Evolutionary conservation across 1,140 invertebrate genomes (phyloP), one percentile per base, ranked within the genome.

Genomic region (Subanguina moxae): DNA sequence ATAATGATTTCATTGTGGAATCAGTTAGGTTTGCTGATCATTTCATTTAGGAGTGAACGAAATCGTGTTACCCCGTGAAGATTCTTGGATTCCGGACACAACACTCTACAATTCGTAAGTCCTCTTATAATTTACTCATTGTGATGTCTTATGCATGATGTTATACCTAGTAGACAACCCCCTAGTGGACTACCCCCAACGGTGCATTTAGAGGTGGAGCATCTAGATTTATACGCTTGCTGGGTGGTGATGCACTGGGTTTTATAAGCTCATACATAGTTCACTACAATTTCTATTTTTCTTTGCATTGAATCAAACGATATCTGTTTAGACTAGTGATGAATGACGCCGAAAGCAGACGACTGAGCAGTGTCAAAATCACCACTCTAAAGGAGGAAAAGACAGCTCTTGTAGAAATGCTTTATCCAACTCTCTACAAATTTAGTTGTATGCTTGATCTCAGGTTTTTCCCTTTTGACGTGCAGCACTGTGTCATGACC

Each of bases 371-470:
- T 61, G 75, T 72, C 0, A 79, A 79, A 61, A 48, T 79, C 0
- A 75, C 52, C 58, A 65, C 64, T 7, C 17, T 46, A 13, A 43
- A 67, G 52, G 17, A 25, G 5, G 21, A 67, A 13, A 71, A 70
- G 28, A 66, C 59, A n/a, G 66, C 66, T 23, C n/a, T 67, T 11
- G 66, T 67, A 25, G 66, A 67, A 46, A 46, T 80, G 17, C 63
- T 81, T 13, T 81, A 80, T 58, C 78, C 78, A 23, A 81, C 78
- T 13, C 65, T 80, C 9, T 81, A 76, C 57, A 80, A 80, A 52
- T 78, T 77, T 21, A 68, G 68, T 23, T 80, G 78, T 73, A 78
- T 76, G 42, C 65, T 78, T n/a, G 66, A 78, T 64, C 62, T 78
- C 25, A 27, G 67, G 17, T 77, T 76, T 45, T 76, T 77, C 32